A percentile compares a stretch with the other conserved stretches of the same genome.
Conservation (phyloP, 2,888 invertebrate species). For the Pterostichus madidus region DNA sequence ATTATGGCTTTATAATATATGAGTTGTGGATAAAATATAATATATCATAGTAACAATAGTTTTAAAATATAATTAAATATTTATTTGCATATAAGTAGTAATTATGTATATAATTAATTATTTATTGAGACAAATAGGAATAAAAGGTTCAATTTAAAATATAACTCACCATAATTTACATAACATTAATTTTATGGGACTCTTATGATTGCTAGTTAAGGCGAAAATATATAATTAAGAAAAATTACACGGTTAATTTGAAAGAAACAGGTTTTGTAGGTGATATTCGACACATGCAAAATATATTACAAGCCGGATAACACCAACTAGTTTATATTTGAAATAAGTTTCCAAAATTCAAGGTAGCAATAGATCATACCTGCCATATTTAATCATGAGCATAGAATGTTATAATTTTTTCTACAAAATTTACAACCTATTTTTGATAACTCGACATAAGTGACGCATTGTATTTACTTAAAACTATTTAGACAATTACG, state of each 20-base stretch:
- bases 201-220: not conserved
- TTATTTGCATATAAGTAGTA: too few species aligned
- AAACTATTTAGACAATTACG: too few species aligned
- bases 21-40: too few species aligned
- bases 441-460: not conserved
- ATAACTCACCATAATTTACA: too few species aligned
- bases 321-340: not conserved
- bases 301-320: conserved; percentile 7
- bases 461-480: not conserved
- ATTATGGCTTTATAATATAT: too few species aligned
- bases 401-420: conserved; percentile 1
- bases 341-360: conserved; percentile 1
- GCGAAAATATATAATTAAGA: conserved; percentile 1
- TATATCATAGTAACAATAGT: too few species aligned
- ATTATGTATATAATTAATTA: too few species aligned
- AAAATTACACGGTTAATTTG: conserved; percentile 19
- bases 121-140: too few species aligned
- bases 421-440: not conserved
- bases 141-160: too few species aligned
- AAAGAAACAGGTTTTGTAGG: not conserved
- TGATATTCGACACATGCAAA: not conserved
- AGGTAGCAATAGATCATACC: conserved; percentile 5
- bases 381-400: not conserved
- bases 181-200: not conserved
- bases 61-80: too few species aligned